These are phyloP conservation scores for Belonocnema kinseyi DNA, from an alignment of 1,140 invertebrate species.

Conservation along the genomic window DNA sequence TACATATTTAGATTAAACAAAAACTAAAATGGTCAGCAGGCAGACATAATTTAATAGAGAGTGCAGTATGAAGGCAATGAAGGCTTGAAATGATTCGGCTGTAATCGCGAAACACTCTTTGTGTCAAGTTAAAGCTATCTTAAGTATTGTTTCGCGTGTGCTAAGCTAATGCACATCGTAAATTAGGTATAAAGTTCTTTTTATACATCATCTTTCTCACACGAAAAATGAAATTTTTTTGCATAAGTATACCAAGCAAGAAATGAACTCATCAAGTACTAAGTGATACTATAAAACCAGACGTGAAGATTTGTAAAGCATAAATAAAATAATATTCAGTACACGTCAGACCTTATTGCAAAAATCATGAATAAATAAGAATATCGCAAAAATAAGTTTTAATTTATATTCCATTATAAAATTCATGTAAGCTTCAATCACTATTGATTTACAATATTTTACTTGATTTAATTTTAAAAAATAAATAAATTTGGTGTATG, in stretches of 20 bases:
- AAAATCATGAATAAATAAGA: too few relatives aligned
- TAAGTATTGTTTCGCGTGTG: slow-evolving; percentile 48
- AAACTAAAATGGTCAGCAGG: too few relatives aligned
- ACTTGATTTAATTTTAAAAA: too few relatives aligned
- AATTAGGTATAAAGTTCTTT: slow-evolving; percentile 46
- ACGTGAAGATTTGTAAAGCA: background rate
- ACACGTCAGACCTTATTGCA: too few relatives aligned
- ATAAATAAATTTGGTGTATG: too few relatives aligned
- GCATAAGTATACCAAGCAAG: background rate
- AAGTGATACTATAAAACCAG: background rate
- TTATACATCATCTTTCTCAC: slow-evolving; percentile 44
- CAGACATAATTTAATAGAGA: background rate
- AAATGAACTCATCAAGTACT: slow-evolving; percentile 6
- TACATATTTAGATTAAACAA: too few relatives aligned
- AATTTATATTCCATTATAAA: too few relatives aligned
- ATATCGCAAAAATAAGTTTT: too few relatives aligned
- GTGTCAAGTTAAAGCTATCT: slow-evolving; percentile 5
- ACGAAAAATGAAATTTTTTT: slow-evolving; percentile 43
- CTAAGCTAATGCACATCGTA: slow-evolving; percentile 33
- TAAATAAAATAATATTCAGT: background rate
- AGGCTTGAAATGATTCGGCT: background rate
- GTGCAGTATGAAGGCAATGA: background rate
- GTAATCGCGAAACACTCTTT: slow-evolving; percentile 26
- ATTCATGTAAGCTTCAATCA: too few relatives aligned
- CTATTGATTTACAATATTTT: too few relatives aligned